Conservation (phyloP, 2,888 invertebrate species). For the Prosopocoilus inquinatus region DNA sequence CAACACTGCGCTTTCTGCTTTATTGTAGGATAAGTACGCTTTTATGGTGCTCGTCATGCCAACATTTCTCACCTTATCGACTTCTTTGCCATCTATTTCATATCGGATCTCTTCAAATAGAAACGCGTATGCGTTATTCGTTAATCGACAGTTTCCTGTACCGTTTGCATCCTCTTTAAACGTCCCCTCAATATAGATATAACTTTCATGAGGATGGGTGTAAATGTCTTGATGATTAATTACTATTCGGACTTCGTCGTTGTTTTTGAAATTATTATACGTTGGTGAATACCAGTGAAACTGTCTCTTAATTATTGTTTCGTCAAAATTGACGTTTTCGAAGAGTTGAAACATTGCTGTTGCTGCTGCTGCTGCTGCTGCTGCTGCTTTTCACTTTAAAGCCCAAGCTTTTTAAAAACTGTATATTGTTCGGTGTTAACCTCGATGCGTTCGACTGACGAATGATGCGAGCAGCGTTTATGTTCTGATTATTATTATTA, state of each 20-base stretch:
- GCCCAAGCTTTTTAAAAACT: constrained; percentile 6
- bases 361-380: no score
- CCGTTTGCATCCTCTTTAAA: constrained; percentile 2
- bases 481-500: neutral
- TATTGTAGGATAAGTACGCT: constrained; percentile 11
- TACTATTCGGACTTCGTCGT: constrained; percentile 22
- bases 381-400: constrained; percentile 15
- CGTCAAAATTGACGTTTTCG: constrained; percentile 6
- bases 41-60: constrained; percentile 16
- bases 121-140: constrained; percentile 18
- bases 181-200: constrained; percentile 13
- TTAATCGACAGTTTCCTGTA: constrained; percentile 3
- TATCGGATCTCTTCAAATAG: constrained; percentile 22
- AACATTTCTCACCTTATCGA: constrained; percentile 15
- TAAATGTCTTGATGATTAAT: constrained; percentile 22
- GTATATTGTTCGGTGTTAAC: constrained; percentile 12
- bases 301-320: constrained; percentile 15
- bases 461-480: neutral
- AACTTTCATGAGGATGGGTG: constrained; percentile 15
- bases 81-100: constrained; percentile 19
- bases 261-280: constrained; percentile 13
- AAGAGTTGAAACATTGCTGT: constrained; percentile 9
- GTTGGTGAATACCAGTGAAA: constrained; percentile 19
- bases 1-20: constrained; percentile 7
- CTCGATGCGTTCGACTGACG: neutral